Evolutionary conservation across 2,888 invertebrate genomes (phyloP), one percentile per base, ranked within the genome.

Genomic region (Tenthredo notha): DNA sequence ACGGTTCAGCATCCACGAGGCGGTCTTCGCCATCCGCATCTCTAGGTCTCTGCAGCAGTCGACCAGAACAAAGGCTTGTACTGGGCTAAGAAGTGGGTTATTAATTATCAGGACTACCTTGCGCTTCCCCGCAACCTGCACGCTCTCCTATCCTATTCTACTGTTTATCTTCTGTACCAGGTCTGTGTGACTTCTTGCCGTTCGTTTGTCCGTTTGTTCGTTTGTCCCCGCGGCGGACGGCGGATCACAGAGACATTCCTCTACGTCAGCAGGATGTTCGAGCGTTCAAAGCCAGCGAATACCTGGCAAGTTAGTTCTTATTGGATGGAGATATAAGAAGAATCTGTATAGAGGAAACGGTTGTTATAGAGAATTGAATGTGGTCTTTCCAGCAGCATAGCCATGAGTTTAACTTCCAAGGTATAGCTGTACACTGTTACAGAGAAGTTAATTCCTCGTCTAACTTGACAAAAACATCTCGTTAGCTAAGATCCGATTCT

Each of bases 71-170:
- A 89, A 89, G 90, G 85, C 87, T 67, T 83, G 83, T 83, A 65
- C 87, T 87, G 86, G 86, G 83, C 88, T 87, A 87, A 88, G 90
- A 90, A 90, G 90, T 88, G 88, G 90, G 89, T 90, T 90, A 90
- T 90, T 91, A 90, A 90, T 90, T 91, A 90, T 90, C 90, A 84
- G 89, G 65, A 72, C 84, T 86, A 75, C 85, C 85, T 80, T 82
- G 80, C 74, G 85, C 54, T 72, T 58, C 84, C 85, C 33, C n/a
- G 77, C 72, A 85, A 87, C 84, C 86, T 85, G 40, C n/a, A 65
- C 72, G 85, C 86, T 82, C 85, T 85, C 54, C 43, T 43, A 47
- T 83, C 83, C 43, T 70, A 70, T 70, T 83, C 54, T 67, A 83
- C 83, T 43, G 67, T 65, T 67, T 83, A 83, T 83, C 83, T 70